Evolutionary conservation across 2,797 vertebrate species (phyloP).

Genomic region (Poecilia velifera): DNA sequence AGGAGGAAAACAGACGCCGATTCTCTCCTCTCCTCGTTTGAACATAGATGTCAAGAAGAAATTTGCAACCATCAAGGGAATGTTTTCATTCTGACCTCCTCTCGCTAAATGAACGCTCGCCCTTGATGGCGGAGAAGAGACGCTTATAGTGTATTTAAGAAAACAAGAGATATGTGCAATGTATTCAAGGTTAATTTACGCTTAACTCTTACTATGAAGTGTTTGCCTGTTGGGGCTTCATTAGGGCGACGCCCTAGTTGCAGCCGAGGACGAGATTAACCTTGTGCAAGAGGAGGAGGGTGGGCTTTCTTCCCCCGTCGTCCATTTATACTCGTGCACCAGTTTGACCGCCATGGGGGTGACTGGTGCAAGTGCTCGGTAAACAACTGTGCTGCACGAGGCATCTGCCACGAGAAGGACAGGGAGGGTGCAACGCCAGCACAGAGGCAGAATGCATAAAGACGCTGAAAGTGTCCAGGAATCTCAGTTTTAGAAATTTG

Average conservation of each 20-base stretch:
- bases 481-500: background rate
- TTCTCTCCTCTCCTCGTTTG: constrained; percentile 46
- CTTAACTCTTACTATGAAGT: constrained; percentile 87
- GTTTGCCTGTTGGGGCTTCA: constrained; percentile 84
- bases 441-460: constrained; percentile 18
- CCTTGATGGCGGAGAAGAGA: constrained; percentile 77
- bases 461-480: background rate
- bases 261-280: constrained; percentile 78
- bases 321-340: constrained; percentile 64
- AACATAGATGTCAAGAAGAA: constrained; percentile 67
- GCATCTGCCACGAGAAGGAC: constrained; percentile 71
- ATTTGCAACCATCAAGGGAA: constrained; percentile 73
- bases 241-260: constrained; percentile 80
- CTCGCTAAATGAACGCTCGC: constrained; percentile 72
- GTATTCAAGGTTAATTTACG: constrained; percentile 87
- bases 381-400: constrained; percentile 75
- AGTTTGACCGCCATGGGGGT: constrained; percentile 53
- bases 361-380: constrained; percentile 49
- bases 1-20: constrained; percentile 50
- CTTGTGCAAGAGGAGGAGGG: constrained; percentile 68
- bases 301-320: constrained; percentile 42
- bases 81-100: constrained; percentile 76
- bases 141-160: constrained; percentile 57
- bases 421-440: constrained; percentile 34
- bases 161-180: constrained; percentile 61